phyloP scores from a whole-genome alignment of 2,888 invertebrate species.

The Zygaena filipendulae region DNA sequence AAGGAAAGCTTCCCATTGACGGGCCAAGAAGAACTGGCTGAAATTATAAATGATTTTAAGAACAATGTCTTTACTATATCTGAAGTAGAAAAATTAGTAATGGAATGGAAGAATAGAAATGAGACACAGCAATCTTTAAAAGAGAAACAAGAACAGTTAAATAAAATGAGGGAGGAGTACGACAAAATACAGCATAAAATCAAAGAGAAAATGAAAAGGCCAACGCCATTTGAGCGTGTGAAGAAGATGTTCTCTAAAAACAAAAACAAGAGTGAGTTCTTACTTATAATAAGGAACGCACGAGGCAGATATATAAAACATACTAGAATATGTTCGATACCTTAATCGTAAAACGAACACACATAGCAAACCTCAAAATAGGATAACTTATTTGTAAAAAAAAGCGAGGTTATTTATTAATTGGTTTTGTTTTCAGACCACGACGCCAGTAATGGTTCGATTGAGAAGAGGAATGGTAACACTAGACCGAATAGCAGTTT shows the following conservation, averaged over 20 bases:
- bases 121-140: constrained; percentile 88
- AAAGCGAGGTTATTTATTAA: neutral
- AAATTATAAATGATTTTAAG: constrained; percentile 90
- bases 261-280: constrained; percentile 59
- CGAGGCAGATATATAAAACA: neutral
- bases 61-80: constrained; percentile 87
- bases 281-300: too few species aligned
- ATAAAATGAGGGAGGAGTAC: constrained; percentile 83
- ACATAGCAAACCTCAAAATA: too few species aligned
- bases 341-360: too few species aligned
- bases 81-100: constrained; percentile 86
- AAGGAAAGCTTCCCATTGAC: constrained; percentile 49
- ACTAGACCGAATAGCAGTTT: constrained; percentile 58
- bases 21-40: constrained; percentile 82
- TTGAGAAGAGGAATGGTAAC: constrained; percentile 55
- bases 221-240: constrained; percentile 84
- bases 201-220: constrained; percentile 78
- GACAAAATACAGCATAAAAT: constrained; percentile 84
- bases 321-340: too few species aligned
- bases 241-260: constrained; percentile 78
- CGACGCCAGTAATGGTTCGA: constrained; percentile 40
- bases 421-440: constrained; percentile 31
- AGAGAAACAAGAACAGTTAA: constrained; percentile 85
- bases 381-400: too few species aligned
- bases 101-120: constrained; percentile 87